A percentile compares a stretch with the other conserved stretches of the same genome.
Conservation (phyloP, 1,140 invertebrate genomes). For the Diachasma alloeum region DNA sequence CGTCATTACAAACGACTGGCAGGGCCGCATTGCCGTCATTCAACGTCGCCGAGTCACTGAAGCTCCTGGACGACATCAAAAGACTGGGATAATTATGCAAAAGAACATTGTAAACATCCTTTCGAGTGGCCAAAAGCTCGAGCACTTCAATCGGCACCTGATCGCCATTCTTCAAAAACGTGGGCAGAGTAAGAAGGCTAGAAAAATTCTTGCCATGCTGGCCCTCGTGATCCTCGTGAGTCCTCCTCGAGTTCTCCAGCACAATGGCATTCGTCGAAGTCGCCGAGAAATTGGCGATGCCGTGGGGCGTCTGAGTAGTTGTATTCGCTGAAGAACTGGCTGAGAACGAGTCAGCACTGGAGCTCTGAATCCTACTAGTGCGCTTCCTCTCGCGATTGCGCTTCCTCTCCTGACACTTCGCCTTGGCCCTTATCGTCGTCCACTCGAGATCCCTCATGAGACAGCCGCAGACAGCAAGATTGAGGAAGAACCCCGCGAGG, state of each 20-base stretch:
- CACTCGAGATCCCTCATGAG: constrained; percentile 84
- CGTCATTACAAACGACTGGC: constrained; percentile 32
- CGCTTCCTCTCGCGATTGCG: constrained; percentile 69
- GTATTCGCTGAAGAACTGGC: constrained; percentile 74
- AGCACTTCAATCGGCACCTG: constrained; percentile 78
- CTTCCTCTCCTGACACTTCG: constrained; percentile 70
- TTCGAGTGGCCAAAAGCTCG: constrained; percentile 75
- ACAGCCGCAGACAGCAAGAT: constrained; percentile 86
- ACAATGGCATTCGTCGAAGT: constrained; percentile 52
- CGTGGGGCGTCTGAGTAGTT: constrained; percentile 60
- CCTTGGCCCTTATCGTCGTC: constrained; percentile 71
- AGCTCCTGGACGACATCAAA: constrained; percentile 74
- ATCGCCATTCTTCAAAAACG: constrained; percentile 81
- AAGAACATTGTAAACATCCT: constrained; percentile 75
- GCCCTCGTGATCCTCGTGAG: constrained; percentile 46
- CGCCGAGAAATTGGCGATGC: constrained; percentile 53
- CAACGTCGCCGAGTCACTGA: constrained; percentile 72
- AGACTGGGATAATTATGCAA: constrained; percentile 79
- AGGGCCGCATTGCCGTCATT: constrained; percentile 44
- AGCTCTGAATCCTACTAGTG: constrained; percentile 68
- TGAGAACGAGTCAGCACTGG: constrained; percentile 73
- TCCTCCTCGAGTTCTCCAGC: constrained; percentile 45
- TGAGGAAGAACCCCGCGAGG: constrained; percentile 84
- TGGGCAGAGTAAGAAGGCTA: constrained; percentile 83
- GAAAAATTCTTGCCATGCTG: constrained; percentile 69